Conservation (phyloP, 2,113 vertebrate genomes). For the Fregetta grallaria region DNA sequence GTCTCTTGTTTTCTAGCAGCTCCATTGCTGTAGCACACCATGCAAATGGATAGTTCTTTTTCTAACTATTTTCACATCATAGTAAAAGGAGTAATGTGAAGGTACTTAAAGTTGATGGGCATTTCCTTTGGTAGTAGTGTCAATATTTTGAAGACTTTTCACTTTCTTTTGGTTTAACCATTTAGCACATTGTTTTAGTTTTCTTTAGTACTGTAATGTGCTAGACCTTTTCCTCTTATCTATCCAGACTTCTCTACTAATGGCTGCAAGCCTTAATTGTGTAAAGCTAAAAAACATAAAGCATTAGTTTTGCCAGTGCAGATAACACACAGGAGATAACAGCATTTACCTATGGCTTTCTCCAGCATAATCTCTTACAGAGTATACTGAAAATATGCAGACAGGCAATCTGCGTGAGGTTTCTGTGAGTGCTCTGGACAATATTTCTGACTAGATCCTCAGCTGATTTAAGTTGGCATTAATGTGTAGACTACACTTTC, state of each 20-base stretch:
- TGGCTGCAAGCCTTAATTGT: neutral
- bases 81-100: neutral
- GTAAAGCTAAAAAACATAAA: neutral
- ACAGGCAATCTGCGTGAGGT: neutral
- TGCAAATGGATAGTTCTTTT: rapidly evolving
- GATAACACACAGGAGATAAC: neutral
- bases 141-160: neutral
- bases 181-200: neutral
- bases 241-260: neutral
- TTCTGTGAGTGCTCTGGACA: neutral
- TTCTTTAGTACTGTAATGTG: neutral
- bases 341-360: neutral
- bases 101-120: neutral
- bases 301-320: neutral
- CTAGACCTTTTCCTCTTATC: neutral
- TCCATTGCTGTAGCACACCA: neutral
- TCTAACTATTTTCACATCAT: neutral
- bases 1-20: neutral
- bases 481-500: neutral
- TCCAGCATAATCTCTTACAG: neutral
- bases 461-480: neutral
- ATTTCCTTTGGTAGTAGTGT: neutral
- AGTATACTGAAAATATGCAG: neutral
- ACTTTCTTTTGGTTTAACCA: neutral
- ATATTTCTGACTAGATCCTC: neutral